Percentiles rank a stretch among this genome's conserved stretches.
These are phyloP conservation scores for Teleopsis dalmanni DNA, from an alignment of 1,140 invertebrate genomes.

Conservation along the genomic window DNA sequence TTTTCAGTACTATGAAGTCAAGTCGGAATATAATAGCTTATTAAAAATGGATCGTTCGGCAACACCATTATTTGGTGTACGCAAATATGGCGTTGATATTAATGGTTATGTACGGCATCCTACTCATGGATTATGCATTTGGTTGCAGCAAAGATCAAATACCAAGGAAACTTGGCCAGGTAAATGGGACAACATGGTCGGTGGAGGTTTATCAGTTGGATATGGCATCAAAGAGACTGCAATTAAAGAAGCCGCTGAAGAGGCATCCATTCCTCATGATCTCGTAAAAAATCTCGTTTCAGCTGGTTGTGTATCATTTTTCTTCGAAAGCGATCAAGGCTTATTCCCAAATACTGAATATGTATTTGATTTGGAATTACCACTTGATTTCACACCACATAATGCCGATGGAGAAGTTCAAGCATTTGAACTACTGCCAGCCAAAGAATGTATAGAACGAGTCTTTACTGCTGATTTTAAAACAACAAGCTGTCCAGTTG, in stretches of 20 bases:
- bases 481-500: conserved; percentile 83
- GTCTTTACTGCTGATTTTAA: conserved; percentile 80
- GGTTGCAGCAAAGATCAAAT: conserved; percentile 82
- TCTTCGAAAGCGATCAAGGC: conserved; percentile 85
- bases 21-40: conserved; percentile 57
- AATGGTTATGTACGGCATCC: conserved; percentile 85
- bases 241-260: conserved; percentile 87
- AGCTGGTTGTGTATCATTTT: conserved; percentile 80
- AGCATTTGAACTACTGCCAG: conserved; percentile 75
- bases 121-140: conserved; percentile 78
- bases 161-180: conserved; percentile 93
- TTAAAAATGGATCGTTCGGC: conserved; percentile 88
- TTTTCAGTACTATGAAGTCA: conserved; percentile 75
- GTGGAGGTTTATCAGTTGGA: conserved; percentile 83
- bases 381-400: conserved; percentile 76
- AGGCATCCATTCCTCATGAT: conserved; percentile 74
- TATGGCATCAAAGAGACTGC: conserved; percentile 81
- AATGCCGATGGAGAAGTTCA: conserved; percentile 92
- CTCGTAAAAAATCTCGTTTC: conserved; percentile 68
- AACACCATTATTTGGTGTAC: conserved; percentile 85
- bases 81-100: conserved; percentile 89
- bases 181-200: conserved; percentile 92
- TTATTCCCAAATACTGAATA: conserved; percentile 91
- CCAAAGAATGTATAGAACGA: conserved; percentile 69
- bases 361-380: conserved; percentile 89